Evolutionary conservation across 1,140 invertebrate species (phyloP).

Genomic region (Drosophila oshimai): DNA sequence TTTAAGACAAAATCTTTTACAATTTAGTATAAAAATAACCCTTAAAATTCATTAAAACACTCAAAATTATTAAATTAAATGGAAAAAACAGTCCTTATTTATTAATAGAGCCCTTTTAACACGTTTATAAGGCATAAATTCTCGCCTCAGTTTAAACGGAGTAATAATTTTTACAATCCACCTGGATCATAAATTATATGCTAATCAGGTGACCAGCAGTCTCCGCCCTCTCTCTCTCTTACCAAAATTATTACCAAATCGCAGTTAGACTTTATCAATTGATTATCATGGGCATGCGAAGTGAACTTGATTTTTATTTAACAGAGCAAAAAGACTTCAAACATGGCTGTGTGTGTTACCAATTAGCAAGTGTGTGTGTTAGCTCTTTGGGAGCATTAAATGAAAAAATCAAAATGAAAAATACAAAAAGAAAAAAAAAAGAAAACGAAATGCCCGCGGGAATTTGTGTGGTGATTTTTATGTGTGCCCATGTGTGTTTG

Average conservation of each 20-base stretch:
- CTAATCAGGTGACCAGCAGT: conserved; percentile 63
- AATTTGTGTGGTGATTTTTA: conserved; percentile 60
- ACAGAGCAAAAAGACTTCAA: conserved; percentile 32
- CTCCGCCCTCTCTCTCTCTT: conserved; percentile 16
- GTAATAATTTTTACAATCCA: conserved; percentile 33
- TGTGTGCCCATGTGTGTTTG: conserved; percentile 17
- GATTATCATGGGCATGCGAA: conserved; percentile 67
- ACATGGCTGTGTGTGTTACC: conserved; percentile 15
- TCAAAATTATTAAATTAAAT: conserved; percentile 16
- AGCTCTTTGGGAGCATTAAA: conserved; percentile 18
- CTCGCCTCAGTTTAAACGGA: conserved; percentile 21
- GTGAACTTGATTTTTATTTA: conserved; percentile 69
- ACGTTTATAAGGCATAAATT: conserved; percentile 17
- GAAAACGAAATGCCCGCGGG: conserved; percentile 58
- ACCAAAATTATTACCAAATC: conserved; percentile 33
- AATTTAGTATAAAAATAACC: too few species aligned
- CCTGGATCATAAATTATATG: conserved; percentile 59
- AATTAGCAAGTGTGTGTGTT: conserved; percentile 46
- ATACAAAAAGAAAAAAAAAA: conserved; percentile 7
- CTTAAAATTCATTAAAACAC: neutral
- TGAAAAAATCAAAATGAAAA: conserved; percentile 1
- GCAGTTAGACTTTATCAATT: conserved; percentile 67
- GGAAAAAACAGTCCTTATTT: conserved; percentile 3
- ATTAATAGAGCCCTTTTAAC: conserved; percentile 22
- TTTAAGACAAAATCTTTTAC: too few species aligned